These are phyloP conservation scores for Belonocnema kinseyi DNA, from an alignment of 1,140 invertebrate species.

Conservation along the genomic window DNA sequence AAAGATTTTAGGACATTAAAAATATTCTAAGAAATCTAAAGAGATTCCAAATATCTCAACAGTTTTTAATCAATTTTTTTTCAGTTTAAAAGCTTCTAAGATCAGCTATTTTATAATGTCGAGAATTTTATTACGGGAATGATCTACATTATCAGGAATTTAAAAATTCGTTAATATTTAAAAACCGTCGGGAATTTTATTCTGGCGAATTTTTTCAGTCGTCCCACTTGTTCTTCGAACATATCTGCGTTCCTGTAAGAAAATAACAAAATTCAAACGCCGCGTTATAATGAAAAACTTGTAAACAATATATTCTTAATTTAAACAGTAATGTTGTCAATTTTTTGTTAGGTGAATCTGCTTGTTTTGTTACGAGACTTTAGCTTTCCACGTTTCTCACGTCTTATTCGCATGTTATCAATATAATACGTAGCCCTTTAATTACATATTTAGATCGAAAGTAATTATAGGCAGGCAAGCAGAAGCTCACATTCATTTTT, in stretches of 20 bases:
- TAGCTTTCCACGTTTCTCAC: constrained; percentile 44
- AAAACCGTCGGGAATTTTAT: no score
- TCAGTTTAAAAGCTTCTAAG: no score
- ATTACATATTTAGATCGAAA: constrained; percentile 63
- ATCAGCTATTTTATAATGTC: no score
- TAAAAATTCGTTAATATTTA: no score
- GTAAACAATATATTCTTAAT: constrained; percentile 28
- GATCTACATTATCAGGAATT: no score
- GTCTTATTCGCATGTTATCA: constrained; percentile 45
- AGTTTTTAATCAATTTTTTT: no score
- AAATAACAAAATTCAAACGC: constrained; percentile 31
- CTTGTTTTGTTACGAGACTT: constrained; percentile 50
- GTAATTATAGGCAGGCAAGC: constrained; percentile 61
- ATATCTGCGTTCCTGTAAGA: constrained; percentile 27
- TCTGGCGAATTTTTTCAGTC: no score
- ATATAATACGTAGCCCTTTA: constrained; percentile 62
- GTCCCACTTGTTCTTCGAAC: neutral
- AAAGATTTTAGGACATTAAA: no score
- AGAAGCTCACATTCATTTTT: constrained; percentile 57
- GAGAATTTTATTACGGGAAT: no score
- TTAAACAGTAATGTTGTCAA: neutral
- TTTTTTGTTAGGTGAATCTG: constrained; percentile 45
- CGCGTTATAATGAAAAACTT: constrained; percentile 17
- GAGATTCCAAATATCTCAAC: no score
- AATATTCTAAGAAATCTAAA: no score